Conservation (phyloP, 2,797 vertebrate genomes). For the Dryobates pubescens region DNA sequence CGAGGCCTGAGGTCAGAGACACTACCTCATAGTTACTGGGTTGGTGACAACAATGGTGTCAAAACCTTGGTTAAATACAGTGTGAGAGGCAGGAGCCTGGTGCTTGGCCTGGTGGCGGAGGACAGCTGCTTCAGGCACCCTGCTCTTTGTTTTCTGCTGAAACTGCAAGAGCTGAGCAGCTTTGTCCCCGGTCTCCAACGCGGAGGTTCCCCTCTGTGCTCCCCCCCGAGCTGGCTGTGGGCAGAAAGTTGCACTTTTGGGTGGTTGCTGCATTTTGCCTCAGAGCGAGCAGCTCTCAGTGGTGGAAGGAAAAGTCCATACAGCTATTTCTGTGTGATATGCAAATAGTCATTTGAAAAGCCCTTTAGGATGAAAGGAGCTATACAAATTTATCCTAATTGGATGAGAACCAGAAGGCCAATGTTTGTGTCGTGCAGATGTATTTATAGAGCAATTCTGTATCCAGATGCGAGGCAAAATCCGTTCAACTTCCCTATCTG, state of each 20-base stretch:
- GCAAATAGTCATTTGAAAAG: background rate
- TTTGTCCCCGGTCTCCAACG: background rate
- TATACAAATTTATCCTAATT: background rate
- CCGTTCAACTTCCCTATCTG: background rate
- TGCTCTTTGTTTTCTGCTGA: background rate
- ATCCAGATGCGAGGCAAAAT: background rate
- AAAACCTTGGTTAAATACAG: background rate
- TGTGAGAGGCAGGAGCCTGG: background rate
- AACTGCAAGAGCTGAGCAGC: background rate
- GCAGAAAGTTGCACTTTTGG: background rate
- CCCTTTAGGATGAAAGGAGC: slow-evolving; percentile 44
- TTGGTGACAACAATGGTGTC: background rate
- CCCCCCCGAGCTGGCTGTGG: background rate
- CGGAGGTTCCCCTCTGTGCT: background rate
- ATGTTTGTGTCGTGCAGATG: background rate
- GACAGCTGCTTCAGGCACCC: background rate
- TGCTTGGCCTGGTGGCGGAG: background rate
- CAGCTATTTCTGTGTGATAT: accelerated
- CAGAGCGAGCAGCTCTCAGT: accelerated
- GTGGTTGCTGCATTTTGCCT: background rate
- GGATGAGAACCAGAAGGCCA: slow-evolving; percentile 24
- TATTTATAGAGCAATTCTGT: slow-evolving; percentile 23
- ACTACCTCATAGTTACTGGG: slow-evolving; percentile 44
- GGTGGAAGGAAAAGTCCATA: background rate
- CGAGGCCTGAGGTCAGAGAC: slow-evolving; percentile 48